A percentile compares a stretch with the other conserved stretches of the same genome.
phyloP scores from a whole-genome alignment of 1,140 invertebrate species.

The Drosophila serrata region DNA sequence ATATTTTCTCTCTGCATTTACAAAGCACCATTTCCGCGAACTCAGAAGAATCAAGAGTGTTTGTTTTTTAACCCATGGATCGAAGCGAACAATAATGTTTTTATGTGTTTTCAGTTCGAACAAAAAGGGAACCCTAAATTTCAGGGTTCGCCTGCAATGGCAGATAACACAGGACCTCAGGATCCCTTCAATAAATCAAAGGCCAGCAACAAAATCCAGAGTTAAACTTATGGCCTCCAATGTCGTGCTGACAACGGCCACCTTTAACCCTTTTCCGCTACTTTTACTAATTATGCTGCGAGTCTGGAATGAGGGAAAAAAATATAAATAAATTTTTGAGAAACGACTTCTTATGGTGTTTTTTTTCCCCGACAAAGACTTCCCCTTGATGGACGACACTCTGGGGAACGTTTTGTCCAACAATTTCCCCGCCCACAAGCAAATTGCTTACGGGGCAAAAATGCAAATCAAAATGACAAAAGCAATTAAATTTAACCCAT shows the following conservation, averaged over 20 bases:
- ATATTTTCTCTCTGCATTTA: background rate
- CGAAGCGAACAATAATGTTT: slow-evolving; percentile 24
- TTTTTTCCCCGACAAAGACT: slow-evolving; percentile 21
- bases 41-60: slow-evolving; percentile 52
- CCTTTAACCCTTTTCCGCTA: slow-evolving; percentile 69
- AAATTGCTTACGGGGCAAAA: slow-evolving; percentile 77
- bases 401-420: slow-evolving; percentile 66
- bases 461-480: slow-evolving; percentile 84
- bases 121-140: slow-evolving; percentile 37
- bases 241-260: slow-evolving; percentile 62
- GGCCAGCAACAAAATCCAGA: slow-evolving; percentile 46
- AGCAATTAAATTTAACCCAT: slow-evolving; percentile 84
- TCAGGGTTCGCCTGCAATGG: slow-evolving; percentile 39
- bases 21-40: slow-evolving; percentile 44
- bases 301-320: slow-evolving; percentile 18
- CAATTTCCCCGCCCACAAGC: slow-evolving; percentile 33
- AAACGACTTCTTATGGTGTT: slow-evolving; percentile 54
- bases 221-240: slow-evolving; percentile 52
- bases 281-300: slow-evolving; percentile 63
- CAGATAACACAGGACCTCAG: slow-evolving; percentile 44
- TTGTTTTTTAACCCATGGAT: slow-evolving; percentile 46
- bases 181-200: slow-evolving; percentile 67
- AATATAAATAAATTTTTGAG: slow-evolving; percentile 57
- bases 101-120: slow-evolving; percentile 12
- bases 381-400: slow-evolving; percentile 72